These are phyloP conservation scores for Nomada ferruginata DNA, from an alignment of 2,888 invertebrate genomes.

Conservation along the genomic window DNA sequence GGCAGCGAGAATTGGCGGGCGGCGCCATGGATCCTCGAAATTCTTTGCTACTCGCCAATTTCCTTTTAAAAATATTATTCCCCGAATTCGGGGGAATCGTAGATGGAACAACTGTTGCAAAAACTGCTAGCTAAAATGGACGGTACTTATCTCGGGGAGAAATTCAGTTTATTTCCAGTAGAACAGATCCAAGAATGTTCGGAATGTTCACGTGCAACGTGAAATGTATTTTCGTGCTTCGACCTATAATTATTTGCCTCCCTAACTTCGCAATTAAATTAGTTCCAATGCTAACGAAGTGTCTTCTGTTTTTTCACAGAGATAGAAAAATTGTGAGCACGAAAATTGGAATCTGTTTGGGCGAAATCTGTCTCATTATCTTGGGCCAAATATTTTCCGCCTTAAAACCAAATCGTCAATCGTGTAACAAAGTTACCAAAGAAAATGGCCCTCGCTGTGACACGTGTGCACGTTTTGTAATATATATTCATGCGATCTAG, in stretches of 20 bases:
- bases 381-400: too few relatives aligned
- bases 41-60: constrained; percentile 22
- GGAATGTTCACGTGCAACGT: too few relatives aligned
- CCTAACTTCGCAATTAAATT: too few relatives aligned
- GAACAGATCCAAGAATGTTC: neutral
- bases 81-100: neutral
- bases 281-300: too few relatives aligned
- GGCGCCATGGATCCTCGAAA: constrained; percentile 57
- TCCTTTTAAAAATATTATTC: constrained; percentile 29
- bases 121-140: too few relatives aligned
- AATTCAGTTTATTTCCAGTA: neutral
- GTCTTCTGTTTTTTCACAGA: too few relatives aligned
- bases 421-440: neutral
- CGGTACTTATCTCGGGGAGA: neutral
- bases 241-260: too few relatives aligned
- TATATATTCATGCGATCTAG: constrained; percentile 18
- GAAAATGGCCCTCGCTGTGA: neutral
- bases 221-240: too few relatives aligned
- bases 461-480: neutral
- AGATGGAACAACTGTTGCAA: neutral
- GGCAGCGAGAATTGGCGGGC: constrained; percentile 57
- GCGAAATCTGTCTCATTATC: too few relatives aligned
- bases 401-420: too few relatives aligned
- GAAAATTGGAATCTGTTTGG: too few relatives aligned
- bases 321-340: too few relatives aligned